Conservation (phyloP, 2,888 invertebrate genomes). For the Conistra vaccinii region DNA sequence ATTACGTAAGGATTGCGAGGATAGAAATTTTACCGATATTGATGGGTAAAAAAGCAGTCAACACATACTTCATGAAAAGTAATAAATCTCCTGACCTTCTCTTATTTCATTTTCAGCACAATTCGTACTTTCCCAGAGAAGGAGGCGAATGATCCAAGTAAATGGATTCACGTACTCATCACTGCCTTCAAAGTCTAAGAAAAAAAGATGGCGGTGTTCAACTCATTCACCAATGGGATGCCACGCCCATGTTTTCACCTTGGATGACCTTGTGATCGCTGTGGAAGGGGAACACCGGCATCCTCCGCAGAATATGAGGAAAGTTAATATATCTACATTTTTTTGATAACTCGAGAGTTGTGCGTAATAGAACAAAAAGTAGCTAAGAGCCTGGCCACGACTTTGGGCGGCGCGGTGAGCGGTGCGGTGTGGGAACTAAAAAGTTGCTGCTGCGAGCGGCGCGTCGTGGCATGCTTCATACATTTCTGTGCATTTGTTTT, state of each 20-base stretch:
- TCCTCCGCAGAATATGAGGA: slow-evolving; percentile 5
- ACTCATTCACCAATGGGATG: slow-evolving; percentile 71
- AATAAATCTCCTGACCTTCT: too few relatives aligned
- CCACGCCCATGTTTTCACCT: slow-evolving; percentile 68
- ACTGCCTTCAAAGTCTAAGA: slow-evolving; percentile 39
- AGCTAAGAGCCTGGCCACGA: too few relatives aligned
- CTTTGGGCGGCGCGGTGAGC: too few relatives aligned
- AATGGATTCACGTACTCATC: slow-evolving; percentile 72
- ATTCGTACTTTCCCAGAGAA: slow-evolving; percentile 70
- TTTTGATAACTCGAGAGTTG: neutral
- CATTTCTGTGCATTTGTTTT: too few relatives aligned
- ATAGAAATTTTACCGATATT: too few relatives aligned
- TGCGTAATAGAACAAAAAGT: neutral
- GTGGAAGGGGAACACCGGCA: slow-evolving; percentile 46
- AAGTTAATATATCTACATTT: slow-evolving; percentile 11
- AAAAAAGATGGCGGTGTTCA: slow-evolving; percentile 71
- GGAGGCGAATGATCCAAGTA: slow-evolving; percentile 70
- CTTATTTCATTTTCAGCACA: slow-evolving; percentile 62
- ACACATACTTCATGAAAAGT: too few relatives aligned
- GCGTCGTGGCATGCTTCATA: too few relatives aligned
- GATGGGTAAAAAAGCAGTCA: too few relatives aligned
- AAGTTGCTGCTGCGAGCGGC: too few relatives aligned
- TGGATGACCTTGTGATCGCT: slow-evolving; percentile 47
- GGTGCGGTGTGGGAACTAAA: too few relatives aligned
- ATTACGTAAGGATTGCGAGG: too few relatives aligned